A percentile compares a stretch with the other conserved stretches of the same genome.
Conservation (phyloP, 37 sponge, comb jelly and placozoan species). For the Beroe ovata region DNA sequence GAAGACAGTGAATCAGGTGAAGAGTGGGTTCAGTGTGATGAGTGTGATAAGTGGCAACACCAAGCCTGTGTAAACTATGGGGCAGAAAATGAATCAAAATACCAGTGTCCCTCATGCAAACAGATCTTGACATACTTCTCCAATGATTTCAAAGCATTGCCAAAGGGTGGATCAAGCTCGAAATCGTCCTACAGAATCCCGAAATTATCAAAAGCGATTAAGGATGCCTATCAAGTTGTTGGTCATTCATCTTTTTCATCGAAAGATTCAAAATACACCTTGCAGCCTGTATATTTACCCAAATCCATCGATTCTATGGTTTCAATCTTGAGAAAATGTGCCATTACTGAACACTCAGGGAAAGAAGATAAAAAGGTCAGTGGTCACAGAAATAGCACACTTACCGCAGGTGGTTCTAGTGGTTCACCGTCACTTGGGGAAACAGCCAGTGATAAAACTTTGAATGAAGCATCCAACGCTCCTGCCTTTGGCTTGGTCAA, state of each 20-base stretch:
- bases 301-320: background rate
- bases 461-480: background rate
- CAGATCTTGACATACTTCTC: slow-evolving; percentile 4
- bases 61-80: slow-evolving; percentile 22
- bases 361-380: background rate
- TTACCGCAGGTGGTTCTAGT: background rate
- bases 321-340: background rate
- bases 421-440: background rate
- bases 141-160: background rate
- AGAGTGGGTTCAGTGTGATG: slow-evolving; percentile 57
- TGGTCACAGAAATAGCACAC: background rate
- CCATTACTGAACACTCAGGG: background rate
- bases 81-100: slow-evolving; percentile 10
- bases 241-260: background rate
- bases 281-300: slow-evolving; percentile 16
- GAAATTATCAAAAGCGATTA: background rate
- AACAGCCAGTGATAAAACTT: background rate
- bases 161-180: background rate
- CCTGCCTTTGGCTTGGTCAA: background rate
- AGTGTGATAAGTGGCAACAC: slow-evolving; percentile 48
- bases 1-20: slow-evolving; percentile 18
- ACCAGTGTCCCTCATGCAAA: slow-evolving; percentile 39
- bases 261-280: background rate
- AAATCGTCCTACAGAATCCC: background rate
- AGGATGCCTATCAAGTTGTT: slow-evolving; percentile 7